Conservation (phyloP, 1,140 invertebrate species). For the Acromyrmex charruanus region DNA sequence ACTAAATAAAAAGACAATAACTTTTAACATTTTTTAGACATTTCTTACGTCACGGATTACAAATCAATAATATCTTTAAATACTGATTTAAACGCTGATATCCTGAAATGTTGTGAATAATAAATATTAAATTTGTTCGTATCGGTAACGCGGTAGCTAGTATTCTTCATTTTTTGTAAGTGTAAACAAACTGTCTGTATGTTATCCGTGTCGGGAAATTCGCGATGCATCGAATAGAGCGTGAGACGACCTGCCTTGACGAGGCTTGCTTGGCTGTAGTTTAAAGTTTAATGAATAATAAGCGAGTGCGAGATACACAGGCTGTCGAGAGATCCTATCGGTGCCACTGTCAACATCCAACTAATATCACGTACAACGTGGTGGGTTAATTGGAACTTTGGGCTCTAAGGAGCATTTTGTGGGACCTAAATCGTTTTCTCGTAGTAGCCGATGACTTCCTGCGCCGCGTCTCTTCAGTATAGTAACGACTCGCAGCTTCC, state of each 20-base stretch:
- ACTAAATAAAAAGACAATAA: background rate
- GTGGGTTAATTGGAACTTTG: slow-evolving; percentile 82
- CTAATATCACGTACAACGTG: slow-evolving; percentile 85
- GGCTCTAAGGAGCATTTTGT: slow-evolving; percentile 80
- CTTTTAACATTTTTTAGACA: background rate
- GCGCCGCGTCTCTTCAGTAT: slow-evolving; percentile 8
- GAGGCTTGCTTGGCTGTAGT: slow-evolving; percentile 63
- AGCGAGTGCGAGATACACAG: slow-evolving; percentile 70
- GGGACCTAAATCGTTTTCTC: slow-evolving; percentile 79
- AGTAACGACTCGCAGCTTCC: background rate
- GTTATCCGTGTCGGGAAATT: slow-evolving; percentile 32
- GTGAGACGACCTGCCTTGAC: slow-evolving; percentile 41
- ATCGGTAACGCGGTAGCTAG: background rate
- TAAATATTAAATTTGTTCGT: slow-evolving; percentile 20
- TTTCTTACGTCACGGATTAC: slow-evolving; percentile 1
- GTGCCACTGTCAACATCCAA: slow-evolving; percentile 84
- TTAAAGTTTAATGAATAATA: slow-evolving; percentile 84
- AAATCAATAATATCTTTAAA: background rate
- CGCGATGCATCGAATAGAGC: slow-evolving; percentile 26
- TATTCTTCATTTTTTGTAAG: background rate
- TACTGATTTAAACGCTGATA: too few relatives aligned
- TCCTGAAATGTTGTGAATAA: background rate
- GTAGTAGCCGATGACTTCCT: slow-evolving; percentile 59
- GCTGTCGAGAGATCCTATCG: slow-evolving; percentile 83
- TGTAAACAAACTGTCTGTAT: slow-evolving; percentile 27